Evolutionary conservation across 2,113 vertebrate species (phyloP).

Genomic region (Apus apus): DNA sequence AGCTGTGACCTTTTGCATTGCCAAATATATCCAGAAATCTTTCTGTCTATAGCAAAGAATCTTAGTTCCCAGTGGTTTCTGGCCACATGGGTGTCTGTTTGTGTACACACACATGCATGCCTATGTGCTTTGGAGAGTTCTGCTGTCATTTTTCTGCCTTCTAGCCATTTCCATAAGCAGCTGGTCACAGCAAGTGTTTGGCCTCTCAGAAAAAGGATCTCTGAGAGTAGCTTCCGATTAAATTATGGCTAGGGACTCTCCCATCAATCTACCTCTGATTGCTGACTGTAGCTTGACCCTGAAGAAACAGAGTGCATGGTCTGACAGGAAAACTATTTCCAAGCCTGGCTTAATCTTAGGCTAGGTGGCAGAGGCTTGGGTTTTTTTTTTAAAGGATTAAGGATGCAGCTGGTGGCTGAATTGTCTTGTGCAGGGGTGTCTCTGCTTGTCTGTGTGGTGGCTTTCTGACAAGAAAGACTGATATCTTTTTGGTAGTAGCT

Average conservation of each 20-base stretch:
- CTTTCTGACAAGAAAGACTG: not conserved
- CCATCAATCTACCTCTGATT: not conserved
- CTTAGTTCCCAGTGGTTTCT: not conserved
- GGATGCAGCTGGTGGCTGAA: not conserved
- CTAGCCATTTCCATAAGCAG: not conserved
- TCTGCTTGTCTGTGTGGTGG: not conserved
- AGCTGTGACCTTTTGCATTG: not conserved
- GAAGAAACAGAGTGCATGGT: not conserved
- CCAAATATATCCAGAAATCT: not conserved
- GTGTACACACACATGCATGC: rapidly evolving
- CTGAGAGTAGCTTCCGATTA: not conserved
- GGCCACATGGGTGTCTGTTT: not conserved
- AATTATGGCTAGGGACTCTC: not conserved
- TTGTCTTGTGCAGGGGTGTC: not conserved
- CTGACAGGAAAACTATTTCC: not conserved
- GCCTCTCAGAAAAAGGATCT: not conserved
- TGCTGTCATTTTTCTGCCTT: not conserved
- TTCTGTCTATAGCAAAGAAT: not conserved
- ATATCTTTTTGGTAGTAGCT: not conserved
- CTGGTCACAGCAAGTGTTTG: not conserved
- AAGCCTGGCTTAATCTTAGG: not conserved
- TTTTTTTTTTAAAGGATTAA: not conserved
- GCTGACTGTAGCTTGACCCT: not conserved
- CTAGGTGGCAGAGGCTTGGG: not conserved
- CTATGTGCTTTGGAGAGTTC: not conserved